Conservation (phyloP, 2,113 vertebrate species). For the Ia io region DNA sequence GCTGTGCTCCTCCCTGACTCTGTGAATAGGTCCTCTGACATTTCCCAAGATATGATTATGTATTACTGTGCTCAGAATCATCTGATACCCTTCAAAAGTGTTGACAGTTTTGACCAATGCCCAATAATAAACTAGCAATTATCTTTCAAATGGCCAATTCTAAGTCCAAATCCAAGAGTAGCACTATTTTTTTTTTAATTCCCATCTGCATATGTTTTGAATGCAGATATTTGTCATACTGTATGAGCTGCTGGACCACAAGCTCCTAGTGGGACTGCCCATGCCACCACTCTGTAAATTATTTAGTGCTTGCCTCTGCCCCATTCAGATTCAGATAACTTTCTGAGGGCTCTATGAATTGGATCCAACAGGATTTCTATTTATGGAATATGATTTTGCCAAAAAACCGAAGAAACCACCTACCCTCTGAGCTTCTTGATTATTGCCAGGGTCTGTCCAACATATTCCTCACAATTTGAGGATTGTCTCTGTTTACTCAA, state of each 20-base stretch:
- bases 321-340: background rate
- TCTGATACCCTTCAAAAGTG: background rate
- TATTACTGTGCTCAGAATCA: background rate
- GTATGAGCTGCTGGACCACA: background rate
- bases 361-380: background rate
- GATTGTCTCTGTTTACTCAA: background rate
- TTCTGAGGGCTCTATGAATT: background rate
- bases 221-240: background rate
- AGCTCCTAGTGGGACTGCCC: background rate
- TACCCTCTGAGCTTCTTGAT: background rate
- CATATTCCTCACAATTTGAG: background rate
- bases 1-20: fast-evolving
- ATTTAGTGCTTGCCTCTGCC: background rate
- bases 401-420: background rate
- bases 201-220: background rate
- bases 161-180: background rate
- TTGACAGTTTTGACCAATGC: background rate
- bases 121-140: background rate
- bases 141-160: background rate
- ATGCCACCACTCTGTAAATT: background rate
- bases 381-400: background rate
- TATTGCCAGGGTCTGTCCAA: background rate
- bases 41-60: background rate
- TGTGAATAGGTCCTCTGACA: background rate
- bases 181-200: background rate